Base-by-base conservation (phyloP, 2,888 invertebrate genomes). In the Automeris io region DNA sequence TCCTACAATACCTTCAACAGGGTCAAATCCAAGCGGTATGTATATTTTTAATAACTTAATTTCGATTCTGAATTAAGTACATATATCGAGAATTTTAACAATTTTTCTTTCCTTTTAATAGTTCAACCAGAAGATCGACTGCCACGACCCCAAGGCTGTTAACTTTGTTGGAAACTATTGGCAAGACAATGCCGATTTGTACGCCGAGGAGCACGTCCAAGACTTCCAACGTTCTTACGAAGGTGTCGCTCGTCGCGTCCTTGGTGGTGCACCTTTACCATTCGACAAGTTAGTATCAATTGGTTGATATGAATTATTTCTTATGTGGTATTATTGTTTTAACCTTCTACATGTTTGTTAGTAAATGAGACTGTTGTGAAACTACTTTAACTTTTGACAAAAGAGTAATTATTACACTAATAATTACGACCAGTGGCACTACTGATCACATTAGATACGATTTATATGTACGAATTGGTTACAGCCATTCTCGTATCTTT, bases 11-110 rank as follows among this genome's bases (percentile, higher is more conserved):
- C 42, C 51, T 83, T 35, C 73, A 81, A 46, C 70, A 90, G 56
- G 87, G 88, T 34, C 88, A 89, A 55, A 88, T 88, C 56, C 90
- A 91, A 54, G 91, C 92, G 39, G 83, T 79, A 88, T 37, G 54
- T 40, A 39, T 37, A n/a, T 16, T 13, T 12, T 13, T 1, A 26
- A 13, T 2, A 8, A 7, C 2, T 25, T 12, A 23, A 1, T 12
- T n/a, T n/a, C n/a, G n/a, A n/a, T n/a, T n/a, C n/a, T n/a, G n/a
- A n/a, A n/a, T n/a, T n/a, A n/a, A n/a, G n/a, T n/a, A n/a, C n/a
- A n/a, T n/a, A n/a, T n/a, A n/a, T n/a, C n/a, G n/a, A n/a, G n/a
- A n/a, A n/a, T n/a, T 21, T 18, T 12, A 18, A 18, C 23, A 12
- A 26, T 21, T 4, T 5, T 22, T 29, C 1, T 13, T 11, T 22